Base-by-base conservation (phyloP, 2,888 invertebrate species). In the Microctonus aethiopoides region DNA sequence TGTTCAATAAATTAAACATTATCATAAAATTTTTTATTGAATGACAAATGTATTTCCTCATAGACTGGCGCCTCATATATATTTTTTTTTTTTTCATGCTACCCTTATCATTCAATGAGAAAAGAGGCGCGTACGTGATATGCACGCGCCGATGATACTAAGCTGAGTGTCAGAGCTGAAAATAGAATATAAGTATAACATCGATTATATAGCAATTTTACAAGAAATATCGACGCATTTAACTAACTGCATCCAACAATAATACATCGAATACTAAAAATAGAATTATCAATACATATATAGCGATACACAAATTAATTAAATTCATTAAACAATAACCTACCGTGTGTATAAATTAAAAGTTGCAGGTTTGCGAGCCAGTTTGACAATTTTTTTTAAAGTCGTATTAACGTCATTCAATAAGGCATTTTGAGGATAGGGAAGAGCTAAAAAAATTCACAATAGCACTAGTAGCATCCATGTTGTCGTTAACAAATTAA, bases 271-370 rank as follows among this genome's bases (percentile, higher is more conserved):
- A 13, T 26, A 52, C n/a, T 68, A 41, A 22, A 11, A 9, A 46
- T 39, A 11, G n/a, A 66, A 66, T 65, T 57, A 32, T 32, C 13
- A 11, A 24, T 22, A n/a, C 26, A n/a, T 41, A n/a, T 7, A 51
- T 41, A 20, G 20, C 74, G 74, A 41, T 41, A 72, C 75, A 74
- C n/a, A 77, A 77, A 76, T 71, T 78, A 70, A 73, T 72, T 73
- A 67, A 74, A n/a, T n/a, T 76, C 75, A 76, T 74, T 76, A 69
- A 16, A 60, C 13, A 26, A 56, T 70, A 52, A 68, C 71, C 56
- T 76, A 83, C 83, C 83, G 82, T 41, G 83, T 83, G 64, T 83
- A 83, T 59, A 83, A 72, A 57, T 83, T 80, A 41, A 83, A 83
- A 11, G 78, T 78, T 7, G 82, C 82, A 11, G 82, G 80, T 71